Base-by-base conservation (phyloP, 1,140 invertebrate genomes). In the Drosophila tropicalis region DNA sequence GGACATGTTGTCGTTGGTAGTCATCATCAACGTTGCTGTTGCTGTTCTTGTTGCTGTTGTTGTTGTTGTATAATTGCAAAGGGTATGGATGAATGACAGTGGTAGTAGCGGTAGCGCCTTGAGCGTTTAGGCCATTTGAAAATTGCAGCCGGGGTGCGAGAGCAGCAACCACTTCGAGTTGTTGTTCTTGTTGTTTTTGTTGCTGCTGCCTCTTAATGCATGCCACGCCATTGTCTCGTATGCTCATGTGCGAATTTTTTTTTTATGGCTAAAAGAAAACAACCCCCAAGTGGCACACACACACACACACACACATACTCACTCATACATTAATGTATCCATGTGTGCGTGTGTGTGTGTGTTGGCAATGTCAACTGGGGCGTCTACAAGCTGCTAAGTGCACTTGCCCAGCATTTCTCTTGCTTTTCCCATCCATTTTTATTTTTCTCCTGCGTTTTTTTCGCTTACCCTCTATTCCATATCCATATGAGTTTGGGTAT, bases 321-420 rank as follows among this genome's bases (percentile, higher is more conserved):
- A 51, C 41, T 41, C 60, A 60, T 54, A 74, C 44, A 44, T 41
- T 39, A 67, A 22, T 57, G 68, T 64, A 13, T 64, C 39, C 15
- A 60, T 65, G 39, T 68, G 39, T 68, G 69, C 47, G 41, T 22
- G 73, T 25, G 55, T 47, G 56, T 68, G 65, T 65, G 61, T 66
- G 61, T 70, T 70, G 84, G 83, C 83, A 89, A 87, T 89, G 83
- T 87, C 83, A 87, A 87, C 84, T 89, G 84, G 79, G 83, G 84
- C 84, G 83, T 78, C 84, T 89, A 84, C 84, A 89, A 80, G 83
- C 83, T 80, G 83, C 83, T 86, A 86, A 87, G 84, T 87, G 83
- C 83, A 87, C 84, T 87, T 83, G 80, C 84, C 84, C 84, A 81
- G 70, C 71, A 70, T 85, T 83, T 87, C 84, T 73, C 72, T 79